A percentile compares a stretch with the other conserved stretches of the same genome.
These are phyloP conservation scores for Cyanoderma ruficeps DNA, from an alignment of 2,113 vertebrate species.

Conservation along the genomic window DNA sequence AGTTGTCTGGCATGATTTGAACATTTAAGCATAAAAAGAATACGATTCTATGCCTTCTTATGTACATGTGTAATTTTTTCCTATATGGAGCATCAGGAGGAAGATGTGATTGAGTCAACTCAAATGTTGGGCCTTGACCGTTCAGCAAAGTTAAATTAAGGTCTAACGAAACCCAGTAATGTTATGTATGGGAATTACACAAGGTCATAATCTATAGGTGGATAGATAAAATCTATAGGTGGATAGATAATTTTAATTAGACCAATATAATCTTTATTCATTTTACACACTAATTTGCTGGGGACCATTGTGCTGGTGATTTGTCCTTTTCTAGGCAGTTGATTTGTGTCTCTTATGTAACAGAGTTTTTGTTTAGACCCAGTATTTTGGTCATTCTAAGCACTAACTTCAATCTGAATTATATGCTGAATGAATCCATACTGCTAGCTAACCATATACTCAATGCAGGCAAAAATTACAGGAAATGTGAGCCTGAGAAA, in stretches of 20 bases:
- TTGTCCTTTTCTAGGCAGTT: not conserved
- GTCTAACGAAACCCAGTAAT: not conserved
- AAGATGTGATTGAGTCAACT: not conserved
- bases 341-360: not conserved
- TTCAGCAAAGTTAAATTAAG: not conserved
- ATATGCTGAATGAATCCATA: not conserved
- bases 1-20: not conserved
- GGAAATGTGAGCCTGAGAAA: not conserved
- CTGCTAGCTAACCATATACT: not conserved
- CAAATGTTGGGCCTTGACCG: not conserved
- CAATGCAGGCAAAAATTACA: not conserved
- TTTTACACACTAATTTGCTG: not conserved
- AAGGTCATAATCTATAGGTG: not conserved
- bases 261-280: not conserved
- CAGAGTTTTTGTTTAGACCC: not conserved
- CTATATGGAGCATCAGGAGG: not conserved
- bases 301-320: not conserved
- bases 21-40: not conserved
- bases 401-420: not conserved
- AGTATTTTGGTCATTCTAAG: not conserved
- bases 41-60: not conserved
- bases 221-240: slow-evolving; percentile 1
- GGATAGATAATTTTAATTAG: not conserved
- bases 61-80: not conserved
- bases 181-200: not conserved